These are phyloP conservation scores for Gymnocephalus cernua DNA, from an alignment of 2,113 vertebrate genomes.

Conservation along the genomic window DNA sequence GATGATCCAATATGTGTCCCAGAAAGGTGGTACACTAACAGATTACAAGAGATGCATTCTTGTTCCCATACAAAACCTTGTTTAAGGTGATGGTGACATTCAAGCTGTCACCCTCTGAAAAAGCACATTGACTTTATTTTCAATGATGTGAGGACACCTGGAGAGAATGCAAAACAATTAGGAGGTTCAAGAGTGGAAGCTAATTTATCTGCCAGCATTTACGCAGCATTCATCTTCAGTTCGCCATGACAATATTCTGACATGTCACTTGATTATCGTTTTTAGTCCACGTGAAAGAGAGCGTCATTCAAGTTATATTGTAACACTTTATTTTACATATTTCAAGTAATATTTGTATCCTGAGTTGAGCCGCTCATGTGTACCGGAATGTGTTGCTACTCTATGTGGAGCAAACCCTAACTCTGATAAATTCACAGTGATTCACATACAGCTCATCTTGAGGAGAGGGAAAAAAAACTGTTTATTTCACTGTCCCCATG, in stretches of 20 bases:
- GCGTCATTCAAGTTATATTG: conserved; percentile 3
- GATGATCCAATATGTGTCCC: conserved; percentile 59
- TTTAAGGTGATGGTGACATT: conserved; percentile 51
- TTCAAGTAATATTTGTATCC: neutral
- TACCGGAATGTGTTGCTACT: neutral
- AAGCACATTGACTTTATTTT: conserved; percentile 34
- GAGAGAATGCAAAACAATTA: conserved; percentile 40
- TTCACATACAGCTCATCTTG: conserved; percentile 6
- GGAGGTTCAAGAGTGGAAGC: neutral
- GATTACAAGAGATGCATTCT: conserved; percentile 51
- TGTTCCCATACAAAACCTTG: conserved; percentile 50
- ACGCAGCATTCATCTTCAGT: neutral
- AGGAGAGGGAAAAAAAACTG: neutral
- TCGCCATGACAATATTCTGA: neutral
- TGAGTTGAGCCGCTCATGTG: neutral
- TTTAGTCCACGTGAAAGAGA: neutral
- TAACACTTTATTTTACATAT: neutral
- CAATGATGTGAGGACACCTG: conserved; percentile 17
- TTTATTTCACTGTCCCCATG: conserved; percentile 10
- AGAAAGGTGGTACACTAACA: conserved; percentile 48
- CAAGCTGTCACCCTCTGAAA: conserved; percentile 52
- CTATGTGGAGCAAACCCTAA: conserved; percentile 24
- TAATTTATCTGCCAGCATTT: neutral
- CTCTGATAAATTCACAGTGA: conserved; percentile 5
- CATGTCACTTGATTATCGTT: neutral